phyloP scores from a whole-genome alignment of 2,797 vertebrate species.

The Clarias fuscus region DNA sequence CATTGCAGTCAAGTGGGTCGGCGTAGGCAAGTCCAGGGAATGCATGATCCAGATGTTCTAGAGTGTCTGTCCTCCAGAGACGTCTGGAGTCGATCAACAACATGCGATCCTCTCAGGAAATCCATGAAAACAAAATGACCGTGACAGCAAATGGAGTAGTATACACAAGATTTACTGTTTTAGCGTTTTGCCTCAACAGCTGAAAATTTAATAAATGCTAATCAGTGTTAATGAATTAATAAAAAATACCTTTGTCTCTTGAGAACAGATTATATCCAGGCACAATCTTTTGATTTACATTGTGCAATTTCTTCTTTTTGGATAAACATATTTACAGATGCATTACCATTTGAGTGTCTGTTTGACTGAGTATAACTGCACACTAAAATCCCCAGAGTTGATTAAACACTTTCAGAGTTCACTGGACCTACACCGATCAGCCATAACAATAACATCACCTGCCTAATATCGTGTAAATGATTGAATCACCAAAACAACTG shows the following conservation, averaged over 20 bases:
- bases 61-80: slow-evolving; percentile 40
- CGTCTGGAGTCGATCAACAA: not conserved
- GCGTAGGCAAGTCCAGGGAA: slow-evolving; percentile 97
- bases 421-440: no score
- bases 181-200: slow-evolving; percentile 9
- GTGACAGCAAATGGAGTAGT: slow-evolving; percentile 20
- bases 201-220: slow-evolving; percentile 10
- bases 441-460: no score
- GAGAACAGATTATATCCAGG: not conserved
- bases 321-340: slow-evolving; percentile 21
- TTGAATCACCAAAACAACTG: no score
- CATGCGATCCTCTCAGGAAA: slow-evolving; percentile 26
- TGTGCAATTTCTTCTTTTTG: slow-evolving; percentile 34
- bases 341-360: slow-evolving; percentile 27
- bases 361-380: not conserved
- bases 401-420: no score
- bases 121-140: not conserved
- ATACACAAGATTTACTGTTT: slow-evolving; percentile 15
- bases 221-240: slow-evolving; percentile 13
- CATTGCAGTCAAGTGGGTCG: slow-evolving; percentile 94
- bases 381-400: no score
- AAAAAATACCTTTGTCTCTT: slow-evolving; percentile 6
- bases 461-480: no score
- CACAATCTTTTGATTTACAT: not conserved
- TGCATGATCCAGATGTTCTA: slow-evolving; percentile 99